A percentile compares a stretch with the other conserved stretches of the same genome.
Conservation (phyloP, 2,113 vertebrate species). For the Onychostruthus taczanowskii region DNA sequence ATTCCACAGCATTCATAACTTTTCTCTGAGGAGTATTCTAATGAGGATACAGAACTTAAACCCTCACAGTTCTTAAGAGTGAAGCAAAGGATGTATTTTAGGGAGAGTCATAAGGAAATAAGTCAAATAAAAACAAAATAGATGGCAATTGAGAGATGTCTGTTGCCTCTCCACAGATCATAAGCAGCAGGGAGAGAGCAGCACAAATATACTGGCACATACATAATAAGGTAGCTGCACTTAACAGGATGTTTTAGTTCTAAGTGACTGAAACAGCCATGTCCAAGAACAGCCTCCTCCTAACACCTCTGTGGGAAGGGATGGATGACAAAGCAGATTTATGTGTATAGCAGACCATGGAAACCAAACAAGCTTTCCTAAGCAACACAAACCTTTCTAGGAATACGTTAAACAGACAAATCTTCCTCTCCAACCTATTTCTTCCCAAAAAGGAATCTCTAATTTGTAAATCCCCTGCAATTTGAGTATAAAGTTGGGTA, state of each 20-base stretch:
- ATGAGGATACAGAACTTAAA: neutral
- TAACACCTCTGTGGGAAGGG: neutral
- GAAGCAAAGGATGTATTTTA: neutral
- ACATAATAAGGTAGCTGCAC: neutral
- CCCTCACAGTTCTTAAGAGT: neutral
- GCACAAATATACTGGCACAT: neutral
- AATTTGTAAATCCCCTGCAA: neutral
- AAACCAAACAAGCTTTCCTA: neutral
- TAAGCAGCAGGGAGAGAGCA: neutral
- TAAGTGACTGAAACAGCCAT: neutral
- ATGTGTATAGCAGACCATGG: neutral
- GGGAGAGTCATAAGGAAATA: neutral
- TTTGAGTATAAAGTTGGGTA: neutral
- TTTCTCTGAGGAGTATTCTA: neutral
- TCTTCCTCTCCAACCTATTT: neutral
- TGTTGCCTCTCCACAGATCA: neutral
- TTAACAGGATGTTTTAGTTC: neutral
- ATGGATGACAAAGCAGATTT: neutral
- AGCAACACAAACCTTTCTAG: neutral
- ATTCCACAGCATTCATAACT: neutral
- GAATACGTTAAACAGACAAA: neutral
- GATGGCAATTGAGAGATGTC: neutral
- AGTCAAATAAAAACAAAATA: neutral
- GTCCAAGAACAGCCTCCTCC: neutral
- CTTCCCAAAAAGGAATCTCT: neutral